These are phyloP conservation scores for Agelas oroides DNA, from an alignment of 37 sponge, comb jelly and placozoan genomes.

Conservation along the genomic window DNA sequence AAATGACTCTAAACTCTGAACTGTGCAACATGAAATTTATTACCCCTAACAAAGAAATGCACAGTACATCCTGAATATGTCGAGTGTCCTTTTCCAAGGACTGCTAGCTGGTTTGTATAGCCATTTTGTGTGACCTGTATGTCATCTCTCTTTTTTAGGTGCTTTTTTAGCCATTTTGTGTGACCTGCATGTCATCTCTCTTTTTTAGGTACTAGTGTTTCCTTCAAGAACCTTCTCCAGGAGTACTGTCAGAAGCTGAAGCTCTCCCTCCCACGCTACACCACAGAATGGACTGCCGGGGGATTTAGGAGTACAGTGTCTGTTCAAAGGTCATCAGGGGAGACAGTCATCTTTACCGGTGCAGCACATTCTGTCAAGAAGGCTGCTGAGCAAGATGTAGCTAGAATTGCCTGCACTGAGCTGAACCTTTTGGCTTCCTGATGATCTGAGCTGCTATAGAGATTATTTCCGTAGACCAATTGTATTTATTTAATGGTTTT, in stretches of 20 bases:
- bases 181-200: too few relatives aligned
- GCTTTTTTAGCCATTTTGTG: too few relatives aligned
- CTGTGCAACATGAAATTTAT: too few relatives aligned
- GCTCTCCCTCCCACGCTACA: conserved; percentile 37
- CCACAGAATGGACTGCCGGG: conserved; percentile 10
- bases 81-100: too few relatives aligned
- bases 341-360: background rate
- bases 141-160: too few relatives aligned
- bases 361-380: conserved; percentile 29
- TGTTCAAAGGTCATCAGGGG: background rate
- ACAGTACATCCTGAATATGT: too few relatives aligned
- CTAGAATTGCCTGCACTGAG: conserved; percentile 31
- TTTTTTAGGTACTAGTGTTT: background rate
- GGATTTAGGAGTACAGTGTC: conserved; percentile 35
- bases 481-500: too few relatives aligned
- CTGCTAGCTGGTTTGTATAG: too few relatives aligned
- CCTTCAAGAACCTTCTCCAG: conserved; percentile 69
- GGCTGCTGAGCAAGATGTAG: conserved; percentile 47
- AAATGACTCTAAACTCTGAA: too few relatives aligned
- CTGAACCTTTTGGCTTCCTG: conserved; percentile 7
- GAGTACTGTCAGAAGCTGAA: conserved; percentile 53
- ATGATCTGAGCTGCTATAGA: background rate
- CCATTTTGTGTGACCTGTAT: too few relatives aligned
- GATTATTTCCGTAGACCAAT: too few relatives aligned
- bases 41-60: too few relatives aligned